A percentile compares a stretch with the other conserved stretches of the same genome.
Conservation (phyloP, 2,888 invertebrate genomes). For the Stenotaenia linearis region DNA sequence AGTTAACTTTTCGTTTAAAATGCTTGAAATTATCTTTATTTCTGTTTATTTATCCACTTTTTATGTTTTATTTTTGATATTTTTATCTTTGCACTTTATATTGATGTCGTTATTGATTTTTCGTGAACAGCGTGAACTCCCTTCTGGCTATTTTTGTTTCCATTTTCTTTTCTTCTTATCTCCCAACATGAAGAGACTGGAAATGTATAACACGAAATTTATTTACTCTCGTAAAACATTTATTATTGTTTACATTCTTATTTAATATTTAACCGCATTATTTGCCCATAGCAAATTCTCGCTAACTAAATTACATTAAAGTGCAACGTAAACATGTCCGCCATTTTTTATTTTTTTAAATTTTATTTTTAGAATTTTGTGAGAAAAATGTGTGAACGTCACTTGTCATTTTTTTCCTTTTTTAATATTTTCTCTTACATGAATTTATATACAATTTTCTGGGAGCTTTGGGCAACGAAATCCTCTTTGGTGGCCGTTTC, state of each 20-base stretch:
- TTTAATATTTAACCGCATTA: neutral
- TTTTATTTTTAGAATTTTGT: no score
- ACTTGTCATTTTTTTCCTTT: neutral
- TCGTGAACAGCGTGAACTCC: neutral
- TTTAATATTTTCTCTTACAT: neutral
- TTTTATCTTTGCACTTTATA: neutral
- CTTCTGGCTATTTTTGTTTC: neutral
- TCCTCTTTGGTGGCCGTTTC: neutral
- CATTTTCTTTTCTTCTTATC: neutral
- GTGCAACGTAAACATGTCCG: neutral
- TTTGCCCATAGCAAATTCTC: neutral
- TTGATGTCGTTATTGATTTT: neutral
- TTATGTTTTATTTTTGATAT: neutral
- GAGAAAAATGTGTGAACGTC: no score
- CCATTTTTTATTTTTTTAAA: no score
- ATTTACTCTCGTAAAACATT: neutral
- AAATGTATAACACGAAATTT: neutral
- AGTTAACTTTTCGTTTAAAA: no score
- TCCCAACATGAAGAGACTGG: neutral
- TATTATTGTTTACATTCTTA: neutral
- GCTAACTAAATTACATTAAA: neutral
- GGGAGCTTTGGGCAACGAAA: neutral
- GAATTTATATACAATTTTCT: neutral
- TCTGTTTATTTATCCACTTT: neutral
- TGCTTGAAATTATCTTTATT: neutral